phyloP scores from a whole-genome alignment of 2,113 vertebrate genomes.

The Myodes glareolus region DNA sequence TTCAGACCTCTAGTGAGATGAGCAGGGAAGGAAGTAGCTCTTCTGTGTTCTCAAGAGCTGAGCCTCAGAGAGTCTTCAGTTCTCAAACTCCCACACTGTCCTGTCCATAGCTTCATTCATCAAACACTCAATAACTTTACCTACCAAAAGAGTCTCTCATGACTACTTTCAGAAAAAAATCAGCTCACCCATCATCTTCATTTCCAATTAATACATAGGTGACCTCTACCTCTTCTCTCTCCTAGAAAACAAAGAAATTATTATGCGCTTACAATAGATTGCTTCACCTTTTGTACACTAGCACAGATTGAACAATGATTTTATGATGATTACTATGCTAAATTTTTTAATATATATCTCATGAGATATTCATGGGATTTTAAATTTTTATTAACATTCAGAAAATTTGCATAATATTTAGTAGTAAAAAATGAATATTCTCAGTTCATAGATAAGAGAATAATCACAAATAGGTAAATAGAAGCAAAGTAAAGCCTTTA shows the following conservation, averaged over 20 bases:
- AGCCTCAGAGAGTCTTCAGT: neutral
- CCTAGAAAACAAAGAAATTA: neutral
- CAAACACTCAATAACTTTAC: neutral
- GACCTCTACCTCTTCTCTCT: neutral
- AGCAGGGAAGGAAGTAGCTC: neutral
- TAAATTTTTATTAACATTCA: neutral
- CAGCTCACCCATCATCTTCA: neutral
- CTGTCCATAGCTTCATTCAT: neutral
- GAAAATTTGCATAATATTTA: neutral
- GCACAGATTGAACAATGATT: neutral
- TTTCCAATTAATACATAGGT: neutral
- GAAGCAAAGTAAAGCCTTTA: neutral
- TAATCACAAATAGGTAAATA: neutral
- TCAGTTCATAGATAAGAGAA: neutral
- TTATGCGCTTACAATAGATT: neutral
- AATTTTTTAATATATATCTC: neutral
- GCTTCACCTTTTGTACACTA: neutral
- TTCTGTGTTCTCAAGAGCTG: no score
- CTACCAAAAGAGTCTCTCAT: neutral
- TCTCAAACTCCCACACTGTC: neutral
- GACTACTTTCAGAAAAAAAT: neutral
- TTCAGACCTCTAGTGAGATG: neutral
- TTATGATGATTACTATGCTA: neutral
- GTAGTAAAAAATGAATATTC: neutral
- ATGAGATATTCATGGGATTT: neutral